Conservation (phyloP, 2,113 vertebrate genomes). For the Antennarius striatus region DNA sequence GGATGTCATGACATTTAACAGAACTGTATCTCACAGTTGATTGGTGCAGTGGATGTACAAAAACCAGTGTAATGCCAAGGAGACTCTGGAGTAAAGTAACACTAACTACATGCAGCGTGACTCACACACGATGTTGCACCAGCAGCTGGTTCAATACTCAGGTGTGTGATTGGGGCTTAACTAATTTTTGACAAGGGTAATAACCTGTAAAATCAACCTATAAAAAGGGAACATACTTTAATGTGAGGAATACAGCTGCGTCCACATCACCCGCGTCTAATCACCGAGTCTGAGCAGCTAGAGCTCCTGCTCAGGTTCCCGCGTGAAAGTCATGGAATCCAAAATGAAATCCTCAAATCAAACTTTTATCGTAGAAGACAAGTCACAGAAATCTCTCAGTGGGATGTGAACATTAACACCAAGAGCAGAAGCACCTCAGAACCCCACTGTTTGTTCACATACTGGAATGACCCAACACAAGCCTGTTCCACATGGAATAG, state of each 20-base stretch:
- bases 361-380: slow-evolving; percentile 68
- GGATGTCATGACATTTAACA: slow-evolving; percentile 64
- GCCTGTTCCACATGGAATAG: no score
- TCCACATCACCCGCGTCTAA: background rate
- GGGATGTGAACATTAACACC: slow-evolving; percentile 29
- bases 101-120: slow-evolving; percentile 17
- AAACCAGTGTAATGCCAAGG: slow-evolving; percentile 48
- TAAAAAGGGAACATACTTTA: background rate
- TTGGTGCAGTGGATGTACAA: slow-evolving; percentile 50
- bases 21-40: slow-evolving; percentile 61
- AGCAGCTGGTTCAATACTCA: slow-evolving; percentile 1
- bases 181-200: slow-evolving; percentile 4
- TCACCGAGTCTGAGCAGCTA: no score
- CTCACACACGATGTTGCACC: slow-evolving; percentile 12
- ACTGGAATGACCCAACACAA: no score
- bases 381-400: slow-evolving; percentile 43
- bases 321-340: slow-evolving; percentile 18
- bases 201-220: slow-evolving; percentile 12
- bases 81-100: slow-evolving; percentile 20
- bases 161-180: background rate
- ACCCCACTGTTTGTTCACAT: background rate
- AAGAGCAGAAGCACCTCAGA: slow-evolving; percentile 50
- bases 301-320: background rate
- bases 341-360: slow-evolving; percentile 62
- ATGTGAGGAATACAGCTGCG: background rate